These are phyloP conservation scores for Stratiolaelaps scimitus DNA, from an alignment of 1,140 invertebrate species.

Conservation along the genomic window DNA sequence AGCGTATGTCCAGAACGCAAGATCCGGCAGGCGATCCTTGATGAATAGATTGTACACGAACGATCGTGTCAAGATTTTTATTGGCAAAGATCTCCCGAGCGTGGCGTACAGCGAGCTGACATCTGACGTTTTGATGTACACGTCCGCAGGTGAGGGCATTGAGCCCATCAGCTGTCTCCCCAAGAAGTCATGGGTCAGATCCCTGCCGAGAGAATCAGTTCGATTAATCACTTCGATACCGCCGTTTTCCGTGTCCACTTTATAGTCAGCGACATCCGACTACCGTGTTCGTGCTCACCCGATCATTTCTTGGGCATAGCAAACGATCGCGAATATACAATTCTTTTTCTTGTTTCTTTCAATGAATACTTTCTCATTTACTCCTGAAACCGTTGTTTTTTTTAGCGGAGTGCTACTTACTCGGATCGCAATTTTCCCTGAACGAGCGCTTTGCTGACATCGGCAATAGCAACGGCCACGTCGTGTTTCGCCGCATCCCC, in stretches of 20 bases:
- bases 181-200: not conserved
- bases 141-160: not conserved
- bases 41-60: not conserved
- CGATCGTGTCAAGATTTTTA: slow-evolving; percentile 28
- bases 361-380: too few species aligned
- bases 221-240: too few species aligned
- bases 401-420: too few species aligned
- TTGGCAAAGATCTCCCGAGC: not conserved
- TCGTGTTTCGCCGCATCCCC: slow-evolving; percentile 27
- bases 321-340: not conserved
- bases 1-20: slow-evolving; percentile 27
- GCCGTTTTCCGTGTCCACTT: too few species aligned
- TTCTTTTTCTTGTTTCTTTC: not conserved
- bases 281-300: not conserved
- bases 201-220: not conserved
- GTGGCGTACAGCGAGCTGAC: not conserved
- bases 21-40: slow-evolving; percentile 5
- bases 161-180: not conserved
- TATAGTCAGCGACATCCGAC: too few species aligned
- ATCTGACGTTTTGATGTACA: slow-evolving; percentile 5
- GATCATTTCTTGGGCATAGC: not conserved
- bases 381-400: too few species aligned
- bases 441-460: slow-evolving; percentile 2
- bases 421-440: not conserved
- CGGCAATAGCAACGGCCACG: slow-evolving; percentile 22